phyloP scores from a whole-genome alignment of 2,888 invertebrate genomes.

The Dioctria linearis region DNA sequence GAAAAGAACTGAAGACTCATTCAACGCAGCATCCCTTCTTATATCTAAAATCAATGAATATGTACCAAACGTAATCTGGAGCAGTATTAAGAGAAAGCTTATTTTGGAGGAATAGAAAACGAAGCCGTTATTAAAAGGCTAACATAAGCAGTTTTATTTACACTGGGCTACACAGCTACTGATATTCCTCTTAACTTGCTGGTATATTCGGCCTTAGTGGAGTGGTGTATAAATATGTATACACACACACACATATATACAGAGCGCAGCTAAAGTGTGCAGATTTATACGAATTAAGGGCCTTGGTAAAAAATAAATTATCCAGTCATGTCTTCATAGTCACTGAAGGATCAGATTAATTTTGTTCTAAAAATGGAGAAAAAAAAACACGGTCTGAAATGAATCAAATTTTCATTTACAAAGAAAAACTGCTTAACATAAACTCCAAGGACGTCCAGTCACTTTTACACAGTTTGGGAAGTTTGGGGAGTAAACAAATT shows the following conservation, averaged over 20 bases:
- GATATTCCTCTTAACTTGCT: neutral
- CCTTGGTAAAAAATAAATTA: constrained; percentile 31
- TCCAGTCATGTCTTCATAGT: constrained; percentile 3
- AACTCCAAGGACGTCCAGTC: too few relatives aligned
- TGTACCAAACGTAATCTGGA: constrained; percentile 31
- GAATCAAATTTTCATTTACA: too few relatives aligned
- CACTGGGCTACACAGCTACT: neutral
- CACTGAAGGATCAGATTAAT: too few relatives aligned
- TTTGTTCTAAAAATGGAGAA: too few relatives aligned
- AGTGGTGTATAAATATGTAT: constrained; percentile 27
- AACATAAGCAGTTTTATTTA: constrained; percentile 38
- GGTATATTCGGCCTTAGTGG: neutral
- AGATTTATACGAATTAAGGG: constrained; percentile 37
- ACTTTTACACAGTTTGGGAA: too few relatives aligned
- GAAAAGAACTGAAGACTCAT: constrained; percentile 40
- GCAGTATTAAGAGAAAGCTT: constrained; percentile 24
- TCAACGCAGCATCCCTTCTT: constrained; percentile 38
- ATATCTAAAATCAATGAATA: constrained; percentile 48
- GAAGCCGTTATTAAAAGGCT: constrained; percentile 38
- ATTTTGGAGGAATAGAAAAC: constrained; percentile 32
- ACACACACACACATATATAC: too few relatives aligned
- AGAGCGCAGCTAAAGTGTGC: constrained; percentile 1
- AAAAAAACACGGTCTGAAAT: too few relatives aligned
- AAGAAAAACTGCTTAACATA: too few relatives aligned
- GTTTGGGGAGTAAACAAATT: too few relatives aligned